Evolutionary conservation across 2,113 vertebrate genomes (phyloP).

Genomic region (Nothocercus nigrocapillus): DNA sequence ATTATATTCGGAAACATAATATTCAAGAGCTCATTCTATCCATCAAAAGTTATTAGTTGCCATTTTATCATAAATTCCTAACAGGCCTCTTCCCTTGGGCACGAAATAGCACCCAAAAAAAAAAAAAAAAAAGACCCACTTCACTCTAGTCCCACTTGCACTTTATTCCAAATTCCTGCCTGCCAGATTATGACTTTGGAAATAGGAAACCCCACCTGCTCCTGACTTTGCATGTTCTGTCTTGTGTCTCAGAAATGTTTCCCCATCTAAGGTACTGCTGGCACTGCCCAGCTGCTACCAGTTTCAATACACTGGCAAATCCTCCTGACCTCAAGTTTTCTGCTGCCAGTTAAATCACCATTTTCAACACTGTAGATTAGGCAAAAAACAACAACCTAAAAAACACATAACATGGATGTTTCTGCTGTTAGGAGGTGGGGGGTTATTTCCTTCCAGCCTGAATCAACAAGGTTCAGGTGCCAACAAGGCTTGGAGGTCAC

Average conservation of each 20-base stretch:
- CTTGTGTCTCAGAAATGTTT: neutral
- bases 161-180: neutral
- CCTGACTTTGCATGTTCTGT: neutral
- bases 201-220: neutral
- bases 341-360: neutral
- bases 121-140: neutral
- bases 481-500: neutral
- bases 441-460: neutral
- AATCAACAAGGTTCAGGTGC: neutral
- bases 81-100: neutral
- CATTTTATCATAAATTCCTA: neutral
- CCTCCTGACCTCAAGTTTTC: neutral
- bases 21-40: neutral
- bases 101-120: neutral
- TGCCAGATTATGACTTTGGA: neutral
- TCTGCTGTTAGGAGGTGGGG: neutral
- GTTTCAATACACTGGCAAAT: neutral
- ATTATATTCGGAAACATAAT: neutral
- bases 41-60: neutral
- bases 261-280: neutral
- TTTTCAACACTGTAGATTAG: neutral
- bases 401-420: rapidly evolving
- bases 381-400: neutral
- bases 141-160: neutral
- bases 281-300: neutral